Conservation (phyloP, 2,113 vertebrate genomes). For the Lycocorax pyrrhopterus region DNA sequence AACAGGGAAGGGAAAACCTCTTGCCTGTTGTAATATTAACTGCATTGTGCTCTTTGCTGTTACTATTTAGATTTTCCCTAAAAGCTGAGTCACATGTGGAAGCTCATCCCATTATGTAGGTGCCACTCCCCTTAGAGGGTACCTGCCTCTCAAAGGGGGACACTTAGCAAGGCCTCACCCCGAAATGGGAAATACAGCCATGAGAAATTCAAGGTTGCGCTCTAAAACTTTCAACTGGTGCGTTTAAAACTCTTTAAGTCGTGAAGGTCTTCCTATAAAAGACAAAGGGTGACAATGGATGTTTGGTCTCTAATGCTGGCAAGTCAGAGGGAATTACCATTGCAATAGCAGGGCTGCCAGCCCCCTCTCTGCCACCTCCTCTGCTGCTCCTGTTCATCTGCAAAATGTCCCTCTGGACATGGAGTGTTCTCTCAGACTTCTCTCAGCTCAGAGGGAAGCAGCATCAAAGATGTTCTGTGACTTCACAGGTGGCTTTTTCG, state of each 20-base stretch:
- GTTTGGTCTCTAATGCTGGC: background rate
- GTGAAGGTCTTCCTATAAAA: background rate
- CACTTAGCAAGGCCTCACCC: background rate
- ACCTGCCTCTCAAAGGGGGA: accelerated
- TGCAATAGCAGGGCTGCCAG: background rate
- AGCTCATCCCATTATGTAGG: accelerated
- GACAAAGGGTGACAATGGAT: background rate
- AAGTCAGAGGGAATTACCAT: background rate
- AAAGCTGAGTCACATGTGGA: accelerated
- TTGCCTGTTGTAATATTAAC: background rate
- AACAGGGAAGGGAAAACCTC: background rate
- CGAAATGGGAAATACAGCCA: background rate
- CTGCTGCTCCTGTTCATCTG: background rate
- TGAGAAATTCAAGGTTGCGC: background rate
- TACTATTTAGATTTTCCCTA: background rate
- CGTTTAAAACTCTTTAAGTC: accelerated
- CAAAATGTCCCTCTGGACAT: background rate
- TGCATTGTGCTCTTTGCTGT: background rate
- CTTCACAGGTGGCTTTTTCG: background rate
- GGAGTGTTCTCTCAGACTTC: background rate
- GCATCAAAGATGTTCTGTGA: background rate
- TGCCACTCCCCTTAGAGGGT: background rate
- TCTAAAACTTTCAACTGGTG: background rate
- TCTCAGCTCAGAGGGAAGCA: background rate
- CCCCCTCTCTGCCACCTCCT: background rate